A percentile compares a stretch with the other conserved stretches of the same genome.
phyloP scores from a whole-genome alignment of 2,113 vertebrate genomes.

The Cyphomyrus discorhynchus region DNA sequence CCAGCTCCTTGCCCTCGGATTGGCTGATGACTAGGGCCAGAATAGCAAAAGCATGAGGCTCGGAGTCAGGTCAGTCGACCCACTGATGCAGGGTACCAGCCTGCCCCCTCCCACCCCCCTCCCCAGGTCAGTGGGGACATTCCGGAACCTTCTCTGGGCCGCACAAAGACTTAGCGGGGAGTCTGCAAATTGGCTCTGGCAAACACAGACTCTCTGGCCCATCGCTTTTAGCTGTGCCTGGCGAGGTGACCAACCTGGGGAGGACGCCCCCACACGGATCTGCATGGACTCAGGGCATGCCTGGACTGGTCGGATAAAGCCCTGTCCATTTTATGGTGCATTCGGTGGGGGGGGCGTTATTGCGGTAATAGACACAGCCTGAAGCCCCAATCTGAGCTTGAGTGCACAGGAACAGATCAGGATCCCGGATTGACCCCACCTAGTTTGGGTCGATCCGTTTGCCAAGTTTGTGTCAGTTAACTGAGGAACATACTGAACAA shows the following conservation, averaged over 20 bases:
- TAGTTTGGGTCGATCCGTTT: background rate
- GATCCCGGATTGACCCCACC: background rate
- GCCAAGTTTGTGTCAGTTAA: background rate
- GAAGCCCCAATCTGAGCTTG: background rate
- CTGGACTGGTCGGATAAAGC: background rate
- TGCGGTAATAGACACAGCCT: background rate
- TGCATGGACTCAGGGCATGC: background rate
- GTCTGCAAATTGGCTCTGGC: background rate
- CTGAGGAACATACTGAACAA: background rate
- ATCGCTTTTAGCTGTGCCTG: background rate
- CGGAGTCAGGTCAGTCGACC: background rate
- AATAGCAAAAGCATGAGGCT: background rate
- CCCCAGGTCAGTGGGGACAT: background rate
- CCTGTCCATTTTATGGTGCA: background rate
- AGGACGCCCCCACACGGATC: background rate
- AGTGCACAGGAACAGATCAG: background rate
- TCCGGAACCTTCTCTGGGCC: background rate
- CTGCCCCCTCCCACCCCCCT: too few species aligned
- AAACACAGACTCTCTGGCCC: background rate
- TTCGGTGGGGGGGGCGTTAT: background rate
- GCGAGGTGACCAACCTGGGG: background rate
- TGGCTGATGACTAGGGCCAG: background rate
- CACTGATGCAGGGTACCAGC: background rate
- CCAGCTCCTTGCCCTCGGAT: background rate
- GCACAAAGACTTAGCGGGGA: conserved; percentile 4